Percentiles rank a stretch among this genome's conserved stretches.
These are phyloP conservation scores for Orchestia grillus DNA, from an alignment of 1,140 invertebrate species.

Conservation along the genomic window DNA sequence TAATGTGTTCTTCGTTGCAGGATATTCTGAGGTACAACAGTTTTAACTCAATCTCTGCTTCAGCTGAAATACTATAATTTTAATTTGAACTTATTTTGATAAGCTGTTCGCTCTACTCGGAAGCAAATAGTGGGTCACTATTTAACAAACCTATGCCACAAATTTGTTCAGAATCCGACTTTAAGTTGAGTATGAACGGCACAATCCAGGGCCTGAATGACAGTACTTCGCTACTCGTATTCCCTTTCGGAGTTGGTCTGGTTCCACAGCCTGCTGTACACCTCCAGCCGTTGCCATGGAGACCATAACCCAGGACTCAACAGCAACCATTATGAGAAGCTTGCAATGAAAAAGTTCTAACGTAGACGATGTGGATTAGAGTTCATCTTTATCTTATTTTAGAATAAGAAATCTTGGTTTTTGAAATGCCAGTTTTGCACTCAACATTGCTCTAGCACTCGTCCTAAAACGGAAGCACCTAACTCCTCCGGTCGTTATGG, in stretches of 20 bases:
- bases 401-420: not conserved
- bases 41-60: not conserved
- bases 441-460: not conserved
- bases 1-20: not conserved
- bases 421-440: not conserved
- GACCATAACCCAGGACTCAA: not conserved
- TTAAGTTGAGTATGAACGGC: not conserved
- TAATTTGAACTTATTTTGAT: not conserved
- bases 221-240: not conserved
- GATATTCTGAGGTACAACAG: not conserved
- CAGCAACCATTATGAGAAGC: not conserved
- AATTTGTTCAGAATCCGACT: not conserved
- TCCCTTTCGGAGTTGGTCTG: too few relatives aligned
- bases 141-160: not conserved
- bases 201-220: not conserved
- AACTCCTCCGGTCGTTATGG: not conserved
- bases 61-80: not conserved
- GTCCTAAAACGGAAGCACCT: not conserved
- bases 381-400: not conserved
- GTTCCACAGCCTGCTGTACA: not conserved
- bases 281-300: not conserved
- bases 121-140: not conserved
- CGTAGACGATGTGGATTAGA: not conserved
- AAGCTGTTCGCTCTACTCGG: not conserved
- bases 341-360: not conserved